Base-by-base conservation (phyloP, 2,888 invertebrate species). In the Noctua comes region DNA sequence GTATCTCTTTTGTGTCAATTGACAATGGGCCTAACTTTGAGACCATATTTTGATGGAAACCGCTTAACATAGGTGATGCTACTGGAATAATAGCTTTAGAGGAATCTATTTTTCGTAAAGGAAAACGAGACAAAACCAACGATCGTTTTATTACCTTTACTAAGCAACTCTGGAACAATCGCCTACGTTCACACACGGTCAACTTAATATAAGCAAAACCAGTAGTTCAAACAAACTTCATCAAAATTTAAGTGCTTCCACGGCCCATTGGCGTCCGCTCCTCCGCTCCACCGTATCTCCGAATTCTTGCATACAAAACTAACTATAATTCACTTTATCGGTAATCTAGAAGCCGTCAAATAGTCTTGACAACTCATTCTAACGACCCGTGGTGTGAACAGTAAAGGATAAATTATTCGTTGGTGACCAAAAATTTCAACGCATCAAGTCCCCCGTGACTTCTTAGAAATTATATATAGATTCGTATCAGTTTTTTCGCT, bases 381-480 rank as follows among this genome's bases (percentile, higher is more conserved):
- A 87, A 88, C 91, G 92, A 90, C 90, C 91, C 91, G 86, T 92
- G 94, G 96, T 96, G 96, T 96, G 96, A 96, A 96, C 94, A 90
- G 93, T 93, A 91, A 93, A 92, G 94, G 92, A 94, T 94, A 95
- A 94, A 94, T 95, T 95, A 94, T 94, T 92, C 91, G 91, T 89
- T 88, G 90, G 91, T 92, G 92, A 92, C 93, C 93, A 92, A 94
- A 93, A 92, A 93, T 93, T 92, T 93, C 93, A 92, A 91, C 91
- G 92, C 90, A 91, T 92, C 88, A 88, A 90, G 91, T 90, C 91
- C 93, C 90, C 88, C 91, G 92, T 92, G 92, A 93, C 91, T 97
- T 96, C 96, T 94, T 86, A 93, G 96, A 96, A 96, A 93, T 94
- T 92, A 94, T 93, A 94, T 93, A 94, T 93, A 93, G 96, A 96